Conservation (phyloP, 2,113 vertebrate genomes). For the Azemiops feae region DNA sequence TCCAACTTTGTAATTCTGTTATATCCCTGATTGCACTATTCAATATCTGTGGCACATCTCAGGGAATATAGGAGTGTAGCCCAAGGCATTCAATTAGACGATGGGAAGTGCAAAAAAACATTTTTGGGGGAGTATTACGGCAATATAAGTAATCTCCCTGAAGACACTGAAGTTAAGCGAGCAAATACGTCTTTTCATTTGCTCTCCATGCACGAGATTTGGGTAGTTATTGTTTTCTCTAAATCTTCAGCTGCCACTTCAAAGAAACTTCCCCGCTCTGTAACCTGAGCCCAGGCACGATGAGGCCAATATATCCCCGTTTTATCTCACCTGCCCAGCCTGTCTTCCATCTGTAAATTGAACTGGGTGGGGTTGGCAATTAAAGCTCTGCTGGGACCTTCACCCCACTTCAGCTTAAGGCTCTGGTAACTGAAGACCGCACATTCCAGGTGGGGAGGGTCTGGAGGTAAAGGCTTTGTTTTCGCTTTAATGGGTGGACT, state of each 20-base stretch:
- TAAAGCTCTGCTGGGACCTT: slow-evolving; percentile 70
- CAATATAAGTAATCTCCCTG: neutral
- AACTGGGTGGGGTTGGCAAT: slow-evolving; percentile 70
- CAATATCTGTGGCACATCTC: neutral
- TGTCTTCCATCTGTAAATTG: slow-evolving; percentile 79
- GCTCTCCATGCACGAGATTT: neutral
- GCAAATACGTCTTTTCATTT: too few species aligned
- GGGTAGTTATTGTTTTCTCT: neutral
- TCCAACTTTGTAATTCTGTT: neutral
- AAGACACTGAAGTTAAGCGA: too few species aligned
- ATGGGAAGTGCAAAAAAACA: neutral
- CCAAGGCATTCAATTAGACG: neutral
- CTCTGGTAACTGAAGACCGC: slow-evolving; percentile 77
- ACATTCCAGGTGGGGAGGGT: slow-evolving; percentile 77
- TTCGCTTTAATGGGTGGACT: slow-evolving; percentile 76
- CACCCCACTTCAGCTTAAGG: slow-evolving; percentile 83
- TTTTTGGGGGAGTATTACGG: neutral
- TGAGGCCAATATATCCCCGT: neutral
- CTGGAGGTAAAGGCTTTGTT: slow-evolving; percentile 77
- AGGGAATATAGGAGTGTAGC: neutral
- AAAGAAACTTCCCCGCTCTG: neutral
- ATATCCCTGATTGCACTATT: neutral
- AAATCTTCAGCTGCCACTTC: neutral
- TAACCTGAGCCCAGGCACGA: neutral
- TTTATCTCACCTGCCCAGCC: slow-evolving; percentile 68